These are phyloP conservation scores for Andrena praecox DNA, from an alignment of 2,888 invertebrate genomes.

Conservation along the genomic window DNA sequence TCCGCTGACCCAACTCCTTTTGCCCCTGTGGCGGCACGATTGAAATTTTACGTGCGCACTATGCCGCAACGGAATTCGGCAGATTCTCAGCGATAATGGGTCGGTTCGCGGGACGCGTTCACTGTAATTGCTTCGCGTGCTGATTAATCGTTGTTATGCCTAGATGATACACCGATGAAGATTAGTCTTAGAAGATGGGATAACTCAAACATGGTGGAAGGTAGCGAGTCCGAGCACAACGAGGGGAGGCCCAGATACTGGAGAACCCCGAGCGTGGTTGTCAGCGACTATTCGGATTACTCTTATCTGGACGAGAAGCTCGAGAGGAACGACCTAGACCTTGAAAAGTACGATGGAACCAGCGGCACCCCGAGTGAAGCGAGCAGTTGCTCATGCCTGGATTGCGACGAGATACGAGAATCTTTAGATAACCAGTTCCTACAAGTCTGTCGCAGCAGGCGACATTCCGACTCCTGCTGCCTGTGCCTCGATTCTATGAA, in stretches of 20 bases:
- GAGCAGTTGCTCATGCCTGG: slow-evolving; percentile 82
- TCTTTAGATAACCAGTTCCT: slow-evolving; percentile 71
- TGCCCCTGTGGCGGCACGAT: background rate
- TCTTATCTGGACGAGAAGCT: slow-evolving; percentile 81
- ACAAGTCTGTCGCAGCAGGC: slow-evolving; percentile 77
- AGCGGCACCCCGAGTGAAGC: slow-evolving; percentile 79
- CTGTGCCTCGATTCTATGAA: slow-evolving; percentile 72
- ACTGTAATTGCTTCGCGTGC: too few species aligned
- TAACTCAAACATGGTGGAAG: slow-evolving; percentile 72
- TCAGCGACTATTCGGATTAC: slow-evolving; percentile 94
- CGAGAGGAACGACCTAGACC: slow-evolving; percentile 79
- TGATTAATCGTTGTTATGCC: too few species aligned
- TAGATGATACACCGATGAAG: too few species aligned
- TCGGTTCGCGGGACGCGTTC: too few species aligned
- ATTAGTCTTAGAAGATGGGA: slow-evolving; percentile 71
- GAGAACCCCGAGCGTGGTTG: slow-evolving; percentile 94
- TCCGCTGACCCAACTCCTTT: slow-evolving; percentile 1
- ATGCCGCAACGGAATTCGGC: background rate
- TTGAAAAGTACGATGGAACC: slow-evolving; percentile 79
- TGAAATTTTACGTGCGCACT: background rate
- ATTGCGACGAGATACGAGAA: slow-evolving; percentile 80
- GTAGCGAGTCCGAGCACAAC: slow-evolving; percentile 76
- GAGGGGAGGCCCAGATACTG: slow-evolving; percentile 87
- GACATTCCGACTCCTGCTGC: slow-evolving; percentile 83
- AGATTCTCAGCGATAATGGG: too few species aligned